Conservation (phyloP, 2,888 invertebrate species). For the Melanophora roralis region DNA sequence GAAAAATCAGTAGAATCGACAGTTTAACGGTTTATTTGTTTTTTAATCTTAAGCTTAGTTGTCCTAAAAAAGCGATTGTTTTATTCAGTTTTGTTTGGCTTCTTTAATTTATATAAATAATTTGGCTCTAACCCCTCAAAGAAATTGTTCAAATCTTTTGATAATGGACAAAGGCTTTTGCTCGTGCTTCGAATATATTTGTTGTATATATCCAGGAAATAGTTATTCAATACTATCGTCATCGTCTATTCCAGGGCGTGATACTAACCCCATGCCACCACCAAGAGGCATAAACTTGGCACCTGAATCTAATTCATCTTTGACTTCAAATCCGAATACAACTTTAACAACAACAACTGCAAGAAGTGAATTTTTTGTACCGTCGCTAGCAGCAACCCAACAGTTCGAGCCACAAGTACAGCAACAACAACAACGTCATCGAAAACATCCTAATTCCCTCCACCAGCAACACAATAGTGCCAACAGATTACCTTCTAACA, state of each 20-base stretch:
- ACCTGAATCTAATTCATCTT: conserved; percentile 41
- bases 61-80: conserved; percentile 25
- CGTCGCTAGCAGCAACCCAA: conserved; percentile 40
- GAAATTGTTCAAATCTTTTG: background rate
- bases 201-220: conserved; percentile 63
- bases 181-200: conserved; percentile 51
- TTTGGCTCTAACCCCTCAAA: too few species aligned
- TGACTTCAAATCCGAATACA: conserved; percentile 29
- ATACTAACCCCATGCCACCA: conserved; percentile 59
- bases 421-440: conserved; percentile 43
- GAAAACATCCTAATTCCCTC: background rate
- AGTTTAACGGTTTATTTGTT: conserved; percentile 43
- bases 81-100: background rate
- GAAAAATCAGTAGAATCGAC: background rate
- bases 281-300: conserved; percentile 53
- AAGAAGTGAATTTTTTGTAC: conserved; percentile 61
- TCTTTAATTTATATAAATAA: too few species aligned
- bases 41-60: conserved; percentile 35
- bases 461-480: conserved; percentile 39
- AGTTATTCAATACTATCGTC: conserved; percentile 64
- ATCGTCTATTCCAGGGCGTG: conserved; percentile 66
- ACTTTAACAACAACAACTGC: conserved; percentile 9
- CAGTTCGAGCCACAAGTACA: conserved; percentile 23
- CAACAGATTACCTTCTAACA: conserved; percentile 59
- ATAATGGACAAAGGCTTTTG: conserved; percentile 46